phyloP scores from a whole-genome alignment of 2,888 invertebrate genomes.

The Noctua janthina region DNA sequence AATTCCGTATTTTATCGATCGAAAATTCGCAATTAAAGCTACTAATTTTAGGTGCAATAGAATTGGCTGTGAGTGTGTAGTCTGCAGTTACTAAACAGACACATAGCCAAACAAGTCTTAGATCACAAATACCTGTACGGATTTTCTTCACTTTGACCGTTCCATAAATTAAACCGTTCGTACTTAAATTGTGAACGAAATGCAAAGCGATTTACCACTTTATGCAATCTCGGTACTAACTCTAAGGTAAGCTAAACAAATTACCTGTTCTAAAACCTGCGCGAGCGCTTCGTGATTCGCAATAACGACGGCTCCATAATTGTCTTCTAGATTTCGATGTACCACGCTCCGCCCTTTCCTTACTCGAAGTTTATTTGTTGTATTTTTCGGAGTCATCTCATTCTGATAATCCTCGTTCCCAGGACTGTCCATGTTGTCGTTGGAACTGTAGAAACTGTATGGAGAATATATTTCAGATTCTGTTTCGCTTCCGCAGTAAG shows the following conservation, averaged over 20 bases:
- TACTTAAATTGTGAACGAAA: slow-evolving; percentile 42
- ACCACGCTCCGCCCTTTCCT: slow-evolving; percentile 95
- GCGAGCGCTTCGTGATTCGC: slow-evolving; percentile 97
- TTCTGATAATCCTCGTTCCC: slow-evolving; percentile 85
- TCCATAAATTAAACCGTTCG: slow-evolving; percentile 36
- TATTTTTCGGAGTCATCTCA: slow-evolving; percentile 86
- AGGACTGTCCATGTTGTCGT: slow-evolving; percentile 89
- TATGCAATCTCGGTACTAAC: slow-evolving; percentile 52
- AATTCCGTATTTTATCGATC: not conserved
- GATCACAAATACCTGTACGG: slow-evolving; percentile 48
- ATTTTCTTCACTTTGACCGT: slow-evolving; percentile 24
- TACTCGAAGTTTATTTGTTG: slow-evolving; percentile 92
- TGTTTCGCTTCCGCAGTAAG: slow-evolving; percentile 95
- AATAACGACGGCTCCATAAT: slow-evolving; percentile 96
- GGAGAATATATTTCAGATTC: slow-evolving; percentile 96
- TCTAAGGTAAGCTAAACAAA: slow-evolving; percentile 69
- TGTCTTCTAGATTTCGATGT: slow-evolving; percentile 96
- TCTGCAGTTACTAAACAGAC: not conserved
- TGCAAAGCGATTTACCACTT: slow-evolving; percentile 48
- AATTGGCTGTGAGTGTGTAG: not conserved
- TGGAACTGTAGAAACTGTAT: slow-evolving; percentile 93
- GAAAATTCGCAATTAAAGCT: not conserved
- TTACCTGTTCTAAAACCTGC: slow-evolving; percentile 96
- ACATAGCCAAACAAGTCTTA: slow-evolving; percentile 37
- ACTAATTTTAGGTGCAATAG: not conserved